Base-by-base conservation (phyloP, 1,140 invertebrate species). In the Calliphora vicina region DNA sequence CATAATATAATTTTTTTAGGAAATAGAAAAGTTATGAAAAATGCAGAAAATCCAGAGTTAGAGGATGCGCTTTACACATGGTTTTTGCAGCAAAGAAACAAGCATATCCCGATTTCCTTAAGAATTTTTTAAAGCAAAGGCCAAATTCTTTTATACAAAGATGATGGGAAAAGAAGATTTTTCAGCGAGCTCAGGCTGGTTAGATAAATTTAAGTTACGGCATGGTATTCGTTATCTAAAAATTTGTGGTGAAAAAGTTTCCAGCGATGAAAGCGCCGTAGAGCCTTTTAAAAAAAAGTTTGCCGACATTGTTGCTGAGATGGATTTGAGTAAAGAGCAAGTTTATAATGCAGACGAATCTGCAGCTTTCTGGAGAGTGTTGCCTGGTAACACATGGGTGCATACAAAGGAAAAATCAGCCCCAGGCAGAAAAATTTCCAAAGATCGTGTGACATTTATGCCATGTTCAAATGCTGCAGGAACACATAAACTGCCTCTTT, bases 211-310 rank as follows among this genome's bases (percentile, higher is more conserved):
- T 74, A 74, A 74, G 20, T 74, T 74, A 74, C 25, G 72, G 25
- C 29, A 74, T 74, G 72, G 29, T 74, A 74, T 74, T 74, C 72
- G 72, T 25, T 74, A 74, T 74, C 20, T 74, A 74, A 74, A 74
- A 25, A 74, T 74, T 26, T 74, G 72, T 74, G 29, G 72, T 74
- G 72, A 74, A 74, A 74, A 74, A 74, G 72, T 74, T 74, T 74
- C 72, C 72, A 74, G 72, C 72, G 20, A 74, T 74, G 72, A 73
- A 73, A 73, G 72, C 72, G 72, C 72, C 72, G 29, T 74, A 74
- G 20, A 74, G 25, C 29, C 72, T 74, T 74, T 74, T 27, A 74
- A 25, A 27, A 35, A 73, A 74, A 74, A 25, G 72, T 74, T 74
- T 74, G 72, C 72, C 72, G 72, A 74, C 72, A 57, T 57, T 57